phyloP scores from a whole-genome alignment of 2,888 invertebrate species.

The Drosophila stalkeri region DNA sequence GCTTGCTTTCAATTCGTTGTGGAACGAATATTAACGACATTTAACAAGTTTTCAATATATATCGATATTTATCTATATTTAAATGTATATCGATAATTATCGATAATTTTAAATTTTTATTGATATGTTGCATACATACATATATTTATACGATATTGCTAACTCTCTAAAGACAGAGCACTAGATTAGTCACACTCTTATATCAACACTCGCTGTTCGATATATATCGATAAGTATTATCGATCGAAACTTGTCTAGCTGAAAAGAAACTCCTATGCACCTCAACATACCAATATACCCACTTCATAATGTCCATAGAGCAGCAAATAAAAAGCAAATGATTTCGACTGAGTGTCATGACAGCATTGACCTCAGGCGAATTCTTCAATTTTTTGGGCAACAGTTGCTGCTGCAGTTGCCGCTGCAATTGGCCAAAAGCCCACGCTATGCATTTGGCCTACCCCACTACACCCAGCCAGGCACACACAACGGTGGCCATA shows the following conservation, averaged over 20 bases:
- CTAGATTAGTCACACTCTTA: too few species aligned
- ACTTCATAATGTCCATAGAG: neutral
- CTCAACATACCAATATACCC: neutral
- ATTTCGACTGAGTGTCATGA: constrained; percentile 63
- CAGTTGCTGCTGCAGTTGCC: constrained; percentile 36
- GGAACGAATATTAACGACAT: neutral
- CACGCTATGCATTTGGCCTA: neutral
- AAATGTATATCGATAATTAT: neutral
- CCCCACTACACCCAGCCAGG: neutral
- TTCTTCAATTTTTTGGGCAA: constrained; percentile 51
- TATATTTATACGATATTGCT: neutral
- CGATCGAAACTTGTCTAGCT: neutral
- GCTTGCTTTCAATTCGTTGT: neutral
- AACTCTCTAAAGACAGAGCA: neutral
- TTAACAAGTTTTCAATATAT: too few species aligned
- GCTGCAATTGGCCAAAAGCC: constrained; percentile 33
- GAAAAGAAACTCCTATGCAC: neutral
- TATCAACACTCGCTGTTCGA: too few species aligned
- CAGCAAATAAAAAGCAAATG: constrained; percentile 16
- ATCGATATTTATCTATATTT: too few species aligned
- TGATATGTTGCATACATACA: too few species aligned
- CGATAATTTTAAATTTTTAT: too few species aligned
- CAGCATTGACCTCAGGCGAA: constrained; percentile 71
- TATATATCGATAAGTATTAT: neutral
- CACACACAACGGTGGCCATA: constrained; percentile 21